Percentiles rank a stretch among this genome's conserved stretches.
Conservation (phyloP, 2,113 vertebrate species). For the Turdus rufiventris region DNA sequence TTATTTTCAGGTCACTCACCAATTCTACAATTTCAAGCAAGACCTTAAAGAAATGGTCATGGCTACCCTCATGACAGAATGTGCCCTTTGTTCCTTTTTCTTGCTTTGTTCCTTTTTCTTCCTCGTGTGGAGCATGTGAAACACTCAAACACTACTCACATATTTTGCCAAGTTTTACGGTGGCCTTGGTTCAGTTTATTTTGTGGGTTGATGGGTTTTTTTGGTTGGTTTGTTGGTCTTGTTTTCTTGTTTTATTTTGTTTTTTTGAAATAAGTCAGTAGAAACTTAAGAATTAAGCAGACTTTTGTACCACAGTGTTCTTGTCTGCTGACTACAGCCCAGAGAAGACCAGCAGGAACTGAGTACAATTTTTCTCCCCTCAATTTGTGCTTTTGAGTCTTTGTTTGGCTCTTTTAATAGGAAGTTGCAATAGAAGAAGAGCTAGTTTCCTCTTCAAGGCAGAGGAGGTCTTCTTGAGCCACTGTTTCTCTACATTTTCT, state of each 20-base stretch:
- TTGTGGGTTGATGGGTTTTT: neutral
- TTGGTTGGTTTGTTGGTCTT: neutral
- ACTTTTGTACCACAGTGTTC: neutral
- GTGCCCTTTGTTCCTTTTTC: too few species aligned
- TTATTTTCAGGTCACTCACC: neutral
- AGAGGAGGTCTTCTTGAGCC: neutral
- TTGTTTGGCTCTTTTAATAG: neutral
- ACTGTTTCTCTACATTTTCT: neutral
- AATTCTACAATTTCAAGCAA: neutral
- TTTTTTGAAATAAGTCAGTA: neutral
- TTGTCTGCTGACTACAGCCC: neutral
- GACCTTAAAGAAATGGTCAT: neutral
- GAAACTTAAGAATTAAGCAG: neutral
- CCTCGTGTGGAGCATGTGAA: neutral
- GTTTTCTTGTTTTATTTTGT: neutral
- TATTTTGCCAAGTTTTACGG: neutral
- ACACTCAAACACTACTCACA: neutral
- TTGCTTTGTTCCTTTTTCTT: too few species aligned
- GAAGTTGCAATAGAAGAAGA: neutral
- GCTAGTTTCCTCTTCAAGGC: neutral
- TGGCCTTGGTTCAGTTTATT: neutral
- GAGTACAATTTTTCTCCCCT: neutral
- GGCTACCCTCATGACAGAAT: neutral
- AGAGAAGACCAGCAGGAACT: neutral
- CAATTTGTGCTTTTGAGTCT: neutral